Evolutionary conservation across 2,797 vertebrate species (phyloP).

Genomic region (Okamejei kenojei): DNA sequence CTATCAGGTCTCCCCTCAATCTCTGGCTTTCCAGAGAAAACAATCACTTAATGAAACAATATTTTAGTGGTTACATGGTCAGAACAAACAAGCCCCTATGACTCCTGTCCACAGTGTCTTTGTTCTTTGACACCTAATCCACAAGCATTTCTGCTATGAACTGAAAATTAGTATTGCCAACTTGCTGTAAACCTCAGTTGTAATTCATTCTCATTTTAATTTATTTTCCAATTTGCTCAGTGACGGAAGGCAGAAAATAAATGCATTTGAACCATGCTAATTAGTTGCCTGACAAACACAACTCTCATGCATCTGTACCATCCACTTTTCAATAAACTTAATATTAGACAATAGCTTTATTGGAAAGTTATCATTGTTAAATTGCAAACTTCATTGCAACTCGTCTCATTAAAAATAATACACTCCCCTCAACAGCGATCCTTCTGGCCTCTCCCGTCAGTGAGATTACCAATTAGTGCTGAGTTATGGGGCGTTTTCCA

Average conservation of each 20-base stretch:
- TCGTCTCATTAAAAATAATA: conserved; percentile 7
- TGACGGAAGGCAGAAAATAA: conserved; percentile 14
- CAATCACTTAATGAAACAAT: neutral
- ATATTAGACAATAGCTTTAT: neutral
- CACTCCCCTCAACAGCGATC: neutral
- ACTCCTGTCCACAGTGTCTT: neutral
- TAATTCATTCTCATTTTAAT: neutral
- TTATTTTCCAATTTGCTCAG: conserved; percentile 10
- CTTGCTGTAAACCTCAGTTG: neutral
- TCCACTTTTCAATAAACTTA: neutral
- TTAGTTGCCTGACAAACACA: neutral
- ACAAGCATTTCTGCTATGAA: neutral
- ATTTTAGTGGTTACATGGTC: neutral
- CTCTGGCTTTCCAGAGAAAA: too few relatives aligned
- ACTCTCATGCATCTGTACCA: neutral
- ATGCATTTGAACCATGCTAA: neutral
- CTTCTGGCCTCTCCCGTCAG: neutral
- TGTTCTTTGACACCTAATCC: neutral
- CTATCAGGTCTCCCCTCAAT: too few relatives aligned
- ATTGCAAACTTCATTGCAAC: neutral
- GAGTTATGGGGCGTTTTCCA: neutral
- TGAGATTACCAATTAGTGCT: conserved; percentile 1
- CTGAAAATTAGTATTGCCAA: neutral
- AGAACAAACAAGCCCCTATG: neutral
- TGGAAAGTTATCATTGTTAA: neutral